Base-by-base conservation (phyloP, 2,797 vertebrate species). In the Pteropus rufus region DNA sequence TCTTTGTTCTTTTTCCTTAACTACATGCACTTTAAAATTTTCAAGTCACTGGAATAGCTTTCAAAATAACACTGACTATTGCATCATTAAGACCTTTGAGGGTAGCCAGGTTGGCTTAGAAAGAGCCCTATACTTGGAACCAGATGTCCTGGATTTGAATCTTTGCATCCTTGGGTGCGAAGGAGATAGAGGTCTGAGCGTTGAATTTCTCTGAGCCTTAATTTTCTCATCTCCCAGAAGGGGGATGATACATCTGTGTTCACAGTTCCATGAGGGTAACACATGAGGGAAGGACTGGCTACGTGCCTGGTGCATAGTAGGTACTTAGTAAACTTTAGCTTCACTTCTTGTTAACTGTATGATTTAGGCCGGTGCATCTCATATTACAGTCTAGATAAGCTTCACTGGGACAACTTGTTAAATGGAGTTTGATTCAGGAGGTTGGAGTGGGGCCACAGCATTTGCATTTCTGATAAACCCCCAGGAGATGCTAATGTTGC, bases 141-240 rank as follows among this genome's bases (percentile, higher is more conserved):
- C 77, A 69, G 26, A 29, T 62, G 52, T 70, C 82, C 76, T 96
- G 31, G 70, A 69, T 91, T 92, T 80, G 92, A 89, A n/a, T 79
- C 64, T 58, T n/a, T 81, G 62, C 16, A 67, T 2, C 77, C 69
- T 80, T 67, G n/a, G 46, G 44, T 76, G 31, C 0, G 2, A 70
- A 87, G 75, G 80, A 92, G 19, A 44, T 64, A 29, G 84, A 49
- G 12, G 3, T 52, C 26, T 82, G 44, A 54, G 18, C 29, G 5
- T 52, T 87, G 41, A 58, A 12, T 58, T 73, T 97, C 81, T 93
- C 62, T 79, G 54, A 91, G 54, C 60, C 60, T 87, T 64, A 16
- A 41, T 64, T 93, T 83, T 34, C 39, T 91, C 26, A 11, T 62
- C 60, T 87, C 36, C 67, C 39, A 2, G 62, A 76, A 77, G 2